These are phyloP conservation scores for Clamator glandarius DNA, from an alignment of 2,797 vertebrate species.

Conservation along the genomic window DNA sequence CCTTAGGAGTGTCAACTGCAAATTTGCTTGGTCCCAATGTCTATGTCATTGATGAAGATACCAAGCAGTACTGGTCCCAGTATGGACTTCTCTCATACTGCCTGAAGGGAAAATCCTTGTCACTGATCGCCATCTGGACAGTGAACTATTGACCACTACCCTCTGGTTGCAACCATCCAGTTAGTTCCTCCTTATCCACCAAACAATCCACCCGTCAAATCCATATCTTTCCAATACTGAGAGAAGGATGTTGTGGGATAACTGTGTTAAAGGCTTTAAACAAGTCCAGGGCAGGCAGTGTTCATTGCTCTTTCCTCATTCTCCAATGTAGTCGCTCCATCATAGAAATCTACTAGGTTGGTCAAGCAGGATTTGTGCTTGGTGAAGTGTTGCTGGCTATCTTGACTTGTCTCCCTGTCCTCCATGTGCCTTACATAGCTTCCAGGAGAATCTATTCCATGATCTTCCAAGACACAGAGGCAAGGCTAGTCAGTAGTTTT, in stretches of 20 bases:
- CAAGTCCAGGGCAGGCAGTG: too few relatives aligned
- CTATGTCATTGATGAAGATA: background rate
- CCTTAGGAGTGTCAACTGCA: background rate
- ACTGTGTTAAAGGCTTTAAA: too few relatives aligned
- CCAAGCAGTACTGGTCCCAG: background rate
- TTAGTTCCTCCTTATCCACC: background rate
- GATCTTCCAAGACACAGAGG: background rate
- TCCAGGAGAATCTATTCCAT: background rate
- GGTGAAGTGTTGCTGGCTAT: too few relatives aligned
- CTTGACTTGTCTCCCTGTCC: too few relatives aligned
- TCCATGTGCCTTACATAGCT: too few relatives aligned
- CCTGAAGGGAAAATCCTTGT: background rate
- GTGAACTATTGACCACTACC: accelerated
- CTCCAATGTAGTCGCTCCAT: too few relatives aligned
- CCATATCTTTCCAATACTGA: background rate
- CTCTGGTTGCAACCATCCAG: background rate
- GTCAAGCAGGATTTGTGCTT: too few relatives aligned
- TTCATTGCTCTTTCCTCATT: too few relatives aligned
- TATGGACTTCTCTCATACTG: too few relatives aligned
- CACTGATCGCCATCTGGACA: background rate
- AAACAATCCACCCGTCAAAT: background rate
- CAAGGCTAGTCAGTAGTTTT: background rate
- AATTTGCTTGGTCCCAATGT: background rate
- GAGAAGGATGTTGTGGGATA: background rate
- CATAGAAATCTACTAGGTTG: too few relatives aligned